These are phyloP conservation scores for Pachypsylla venusta DNA, from an alignment of 1,140 invertebrate species.

Conservation along the genomic window DNA sequence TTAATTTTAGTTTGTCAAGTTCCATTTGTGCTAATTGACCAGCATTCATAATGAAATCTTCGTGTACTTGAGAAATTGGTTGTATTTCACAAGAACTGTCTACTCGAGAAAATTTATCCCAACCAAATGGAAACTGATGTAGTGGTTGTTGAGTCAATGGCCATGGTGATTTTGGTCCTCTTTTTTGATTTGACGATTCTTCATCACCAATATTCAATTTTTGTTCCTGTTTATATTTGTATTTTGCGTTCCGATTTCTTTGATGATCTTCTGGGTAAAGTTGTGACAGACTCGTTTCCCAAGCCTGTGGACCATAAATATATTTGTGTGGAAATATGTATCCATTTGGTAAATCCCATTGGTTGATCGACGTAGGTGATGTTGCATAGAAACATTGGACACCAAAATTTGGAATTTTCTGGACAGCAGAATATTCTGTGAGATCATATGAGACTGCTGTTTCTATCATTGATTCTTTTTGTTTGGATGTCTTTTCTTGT, in stretches of 20 bases:
- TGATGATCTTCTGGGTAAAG: neutral
- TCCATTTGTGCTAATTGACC: neutral
- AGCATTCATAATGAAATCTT: neutral
- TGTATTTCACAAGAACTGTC: neutral
- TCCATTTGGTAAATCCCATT: neutral
- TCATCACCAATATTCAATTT: too few species aligned
- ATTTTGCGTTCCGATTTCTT: neutral
- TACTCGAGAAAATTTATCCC: neutral
- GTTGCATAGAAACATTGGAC: slow-evolving; percentile 1
- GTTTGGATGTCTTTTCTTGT: neutral
- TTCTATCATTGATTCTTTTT: neutral
- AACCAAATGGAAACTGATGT: too few species aligned
- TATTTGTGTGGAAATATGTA: neutral
- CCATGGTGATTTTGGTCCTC: slow-evolving; percentile 1
- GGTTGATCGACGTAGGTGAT: neutral
- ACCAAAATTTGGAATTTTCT: neutral
- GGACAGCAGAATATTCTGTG: neutral
- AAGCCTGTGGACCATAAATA: neutral
- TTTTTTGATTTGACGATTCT: too few species aligned
- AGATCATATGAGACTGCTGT: neutral
- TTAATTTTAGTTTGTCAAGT: neutral
- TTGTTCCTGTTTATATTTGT: neutral
- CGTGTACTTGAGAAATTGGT: neutral
- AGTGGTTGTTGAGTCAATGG: too few species aligned
- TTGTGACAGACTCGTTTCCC: neutral